Percentiles rank a stretch among this genome's conserved stretches.
phyloP scores from a whole-genome alignment of 2,888 invertebrate genomes.

The Auanema sp. region DNA sequence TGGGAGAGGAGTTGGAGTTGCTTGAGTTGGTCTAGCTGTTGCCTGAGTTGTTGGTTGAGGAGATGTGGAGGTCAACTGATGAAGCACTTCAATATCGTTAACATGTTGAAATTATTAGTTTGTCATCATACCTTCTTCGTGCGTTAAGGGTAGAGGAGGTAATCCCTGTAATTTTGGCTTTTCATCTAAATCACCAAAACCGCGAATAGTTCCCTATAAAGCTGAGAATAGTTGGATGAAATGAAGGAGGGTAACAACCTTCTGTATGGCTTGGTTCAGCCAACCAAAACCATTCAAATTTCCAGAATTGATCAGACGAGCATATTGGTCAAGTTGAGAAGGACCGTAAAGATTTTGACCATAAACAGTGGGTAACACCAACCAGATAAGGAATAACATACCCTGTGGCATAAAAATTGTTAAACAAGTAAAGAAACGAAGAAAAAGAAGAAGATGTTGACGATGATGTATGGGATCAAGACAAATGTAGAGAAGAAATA shows the following conservation, averaged over 20 bases:
- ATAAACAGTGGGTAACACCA: background rate
- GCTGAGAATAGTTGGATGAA: too few relatives aligned
- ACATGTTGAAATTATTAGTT: background rate
- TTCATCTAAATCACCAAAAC: conserved; percentile 13
- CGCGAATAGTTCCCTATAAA: conserved; percentile 14
- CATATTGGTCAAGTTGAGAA: conserved; percentile 20
- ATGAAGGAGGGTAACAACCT: too few relatives aligned
- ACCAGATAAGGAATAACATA: conserved; percentile 15
- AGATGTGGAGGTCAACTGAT: conserved; percentile 15
- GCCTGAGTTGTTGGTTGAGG: conserved; percentile 8
- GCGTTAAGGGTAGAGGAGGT: conserved; percentile 18
- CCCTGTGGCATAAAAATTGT: background rate
- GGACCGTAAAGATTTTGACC: conserved; percentile 16
- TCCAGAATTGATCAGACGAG: conserved; percentile 17
- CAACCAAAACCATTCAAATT: conserved; percentile 21
- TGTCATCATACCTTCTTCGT: conserved; percentile 11
- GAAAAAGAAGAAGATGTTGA: too few relatives aligned
- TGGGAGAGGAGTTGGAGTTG: conserved; percentile 8
- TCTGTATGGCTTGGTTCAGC: conserved; percentile 14
- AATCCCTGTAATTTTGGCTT: conserved; percentile 9
- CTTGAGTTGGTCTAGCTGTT: conserved; percentile 15
- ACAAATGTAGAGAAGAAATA: too few relatives aligned
- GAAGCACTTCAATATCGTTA: background rate
- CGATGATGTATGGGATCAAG: too few relatives aligned
- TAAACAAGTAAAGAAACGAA: too few relatives aligned